Percentiles rank a stretch among this genome's conserved stretches.
Conservation (phyloP, 2,797 vertebrate species). For the Tokudaia muenninki region DNA sequence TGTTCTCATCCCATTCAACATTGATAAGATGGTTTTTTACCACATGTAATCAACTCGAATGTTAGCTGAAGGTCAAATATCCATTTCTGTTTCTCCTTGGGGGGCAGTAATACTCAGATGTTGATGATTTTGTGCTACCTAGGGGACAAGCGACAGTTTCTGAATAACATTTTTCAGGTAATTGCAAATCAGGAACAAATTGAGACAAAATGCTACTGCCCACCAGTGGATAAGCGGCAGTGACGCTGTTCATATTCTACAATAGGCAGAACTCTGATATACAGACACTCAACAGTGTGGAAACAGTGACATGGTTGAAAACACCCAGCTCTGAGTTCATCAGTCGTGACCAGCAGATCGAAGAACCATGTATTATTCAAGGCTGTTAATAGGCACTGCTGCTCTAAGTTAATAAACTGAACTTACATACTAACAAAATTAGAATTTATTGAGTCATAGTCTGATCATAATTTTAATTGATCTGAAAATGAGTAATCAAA, state of each 20-base stretch:
- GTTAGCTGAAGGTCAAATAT: not conserved
- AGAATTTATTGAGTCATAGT: not conserved
- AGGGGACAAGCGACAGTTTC: not conserved
- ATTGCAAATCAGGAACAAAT: not conserved
- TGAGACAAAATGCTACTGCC: not conserved
- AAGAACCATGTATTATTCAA: not conserved
- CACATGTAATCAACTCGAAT: not conserved
- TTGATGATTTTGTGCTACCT: not conserved
- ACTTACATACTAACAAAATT: not conserved
- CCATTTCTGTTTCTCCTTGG: not conserved
- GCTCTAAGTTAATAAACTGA: constrained; percentile 29
- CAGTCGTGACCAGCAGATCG: not conserved
- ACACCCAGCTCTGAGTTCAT: not conserved
- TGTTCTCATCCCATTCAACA: too few relatives aligned
- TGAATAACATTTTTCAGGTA: not conserved
- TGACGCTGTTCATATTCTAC: not conserved
- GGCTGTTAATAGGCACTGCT: not conserved
- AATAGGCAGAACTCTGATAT: not conserved
- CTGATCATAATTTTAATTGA: not conserved
- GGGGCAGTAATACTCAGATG: not conserved
- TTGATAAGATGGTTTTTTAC: not conserved
- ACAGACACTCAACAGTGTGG: not conserved
- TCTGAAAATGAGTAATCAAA: not conserved
- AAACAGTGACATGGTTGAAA: not conserved
- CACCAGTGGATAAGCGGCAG: not conserved